Conservation (phyloP, 2,113 vertebrate species). For the Sinocyclocheilus rhinocerous region DNA sequence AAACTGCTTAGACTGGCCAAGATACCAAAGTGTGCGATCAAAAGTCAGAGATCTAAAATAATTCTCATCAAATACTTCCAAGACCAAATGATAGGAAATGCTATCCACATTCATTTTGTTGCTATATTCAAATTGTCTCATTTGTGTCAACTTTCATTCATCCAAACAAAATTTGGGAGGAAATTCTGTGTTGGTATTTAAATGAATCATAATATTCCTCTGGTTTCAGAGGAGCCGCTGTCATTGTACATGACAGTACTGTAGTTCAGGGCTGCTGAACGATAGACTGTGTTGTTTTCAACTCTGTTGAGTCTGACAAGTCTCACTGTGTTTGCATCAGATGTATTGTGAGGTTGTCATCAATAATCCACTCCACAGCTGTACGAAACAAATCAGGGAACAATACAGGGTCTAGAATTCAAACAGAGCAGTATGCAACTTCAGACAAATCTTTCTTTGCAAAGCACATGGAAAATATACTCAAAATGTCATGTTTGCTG, state of each 20-base stretch:
- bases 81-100: neutral
- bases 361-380: constrained; percentile 21
- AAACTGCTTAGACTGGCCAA: no score
- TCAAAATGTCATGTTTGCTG: neutral
- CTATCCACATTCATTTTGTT: neutral
- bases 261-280: neutral
- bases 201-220: neutral
- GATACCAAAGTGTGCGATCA: neutral
- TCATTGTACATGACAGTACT: neutral
- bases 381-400: neutral
- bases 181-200: neutral
- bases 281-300: constrained; percentile 23
- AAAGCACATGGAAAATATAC: neutral
- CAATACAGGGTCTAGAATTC: constrained; percentile 8
- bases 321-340: neutral
- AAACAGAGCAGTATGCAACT: neutral
- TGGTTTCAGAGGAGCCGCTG: neutral
- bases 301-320: constrained; percentile 1
- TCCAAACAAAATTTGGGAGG: neutral
- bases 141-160: neutral
- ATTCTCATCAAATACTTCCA: neutral
- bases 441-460: neutral
- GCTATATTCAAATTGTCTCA: neutral
- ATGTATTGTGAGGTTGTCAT: constrained; percentile 28
- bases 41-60: neutral